These are phyloP conservation scores for Onychomys torridus DNA, from an alignment of 2,797 vertebrate species.

Conservation along the genomic window DNA sequence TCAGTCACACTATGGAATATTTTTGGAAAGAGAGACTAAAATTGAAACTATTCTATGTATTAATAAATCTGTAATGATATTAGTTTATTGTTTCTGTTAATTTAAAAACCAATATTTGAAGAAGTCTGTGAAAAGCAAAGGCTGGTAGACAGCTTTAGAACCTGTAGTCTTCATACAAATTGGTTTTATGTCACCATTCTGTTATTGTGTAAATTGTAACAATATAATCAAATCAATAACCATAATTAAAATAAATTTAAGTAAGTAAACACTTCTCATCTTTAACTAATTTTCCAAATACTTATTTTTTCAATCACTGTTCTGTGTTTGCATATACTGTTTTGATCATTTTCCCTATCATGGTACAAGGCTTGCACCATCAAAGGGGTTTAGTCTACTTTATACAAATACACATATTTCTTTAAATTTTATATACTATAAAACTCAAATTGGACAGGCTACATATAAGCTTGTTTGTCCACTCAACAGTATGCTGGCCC, in stretches of 20 bases:
- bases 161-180: neutral
- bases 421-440: neutral
- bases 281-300: neutral
- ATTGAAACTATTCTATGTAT: neutral
- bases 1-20: neutral
- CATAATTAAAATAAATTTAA: neutral
- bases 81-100: neutral
- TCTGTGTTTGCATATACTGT: neutral
- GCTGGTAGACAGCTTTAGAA: neutral
- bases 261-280: neutral
- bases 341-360: neutral
- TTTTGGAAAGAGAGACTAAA: neutral
- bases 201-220: neutral
- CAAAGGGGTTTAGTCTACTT: neutral
- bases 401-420: neutral
- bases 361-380: neutral
- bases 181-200: neutral
- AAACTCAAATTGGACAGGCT: neutral
- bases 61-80: neutral
- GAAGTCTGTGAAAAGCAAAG: neutral
- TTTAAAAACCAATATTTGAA: neutral
- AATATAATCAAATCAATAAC: neutral
- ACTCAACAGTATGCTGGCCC: fast-evolving
- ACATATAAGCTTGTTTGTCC: neutral
- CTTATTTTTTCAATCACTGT: neutral